Evolutionary conservation across 2,797 vertebrate species (phyloP).

Genomic region (Oceanodroma leucorhoa): DNA sequence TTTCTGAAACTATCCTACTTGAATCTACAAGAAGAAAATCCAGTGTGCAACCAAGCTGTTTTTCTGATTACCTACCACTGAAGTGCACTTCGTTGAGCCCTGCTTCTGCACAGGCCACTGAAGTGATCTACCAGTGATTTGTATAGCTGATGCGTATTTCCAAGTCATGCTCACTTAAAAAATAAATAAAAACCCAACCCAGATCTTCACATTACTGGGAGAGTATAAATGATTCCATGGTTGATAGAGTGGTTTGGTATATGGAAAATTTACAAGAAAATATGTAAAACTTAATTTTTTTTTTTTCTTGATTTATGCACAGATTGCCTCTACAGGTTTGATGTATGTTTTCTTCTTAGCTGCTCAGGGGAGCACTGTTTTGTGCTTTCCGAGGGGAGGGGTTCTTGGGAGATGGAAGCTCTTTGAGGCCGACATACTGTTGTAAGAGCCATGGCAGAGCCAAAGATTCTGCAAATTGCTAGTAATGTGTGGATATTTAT

Average conservation of each 20-base stretch:
- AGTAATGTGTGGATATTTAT: neutral
- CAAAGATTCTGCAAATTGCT: neutral
- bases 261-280: neutral
- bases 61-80: neutral
- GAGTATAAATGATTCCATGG: neutral
- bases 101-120: neutral
- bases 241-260: neutral
- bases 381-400: neutral
- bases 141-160: neutral
- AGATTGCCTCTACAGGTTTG: accelerated
- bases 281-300: accelerated
- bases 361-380: neutral
- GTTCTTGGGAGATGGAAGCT: neutral
- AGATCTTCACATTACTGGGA: neutral
- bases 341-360: neutral
- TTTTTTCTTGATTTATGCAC: neutral
- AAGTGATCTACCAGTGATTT: neutral
- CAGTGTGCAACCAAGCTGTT: neutral
- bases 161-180: neutral
- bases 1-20: neutral
- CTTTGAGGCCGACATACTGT: neutral
- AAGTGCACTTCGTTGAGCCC: neutral
- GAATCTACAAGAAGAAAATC: neutral
- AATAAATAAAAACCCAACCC: neutral
- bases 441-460: neutral